Conservation (phyloP, 2,888 invertebrate species). For the Achlya flavicornis region DNA sequence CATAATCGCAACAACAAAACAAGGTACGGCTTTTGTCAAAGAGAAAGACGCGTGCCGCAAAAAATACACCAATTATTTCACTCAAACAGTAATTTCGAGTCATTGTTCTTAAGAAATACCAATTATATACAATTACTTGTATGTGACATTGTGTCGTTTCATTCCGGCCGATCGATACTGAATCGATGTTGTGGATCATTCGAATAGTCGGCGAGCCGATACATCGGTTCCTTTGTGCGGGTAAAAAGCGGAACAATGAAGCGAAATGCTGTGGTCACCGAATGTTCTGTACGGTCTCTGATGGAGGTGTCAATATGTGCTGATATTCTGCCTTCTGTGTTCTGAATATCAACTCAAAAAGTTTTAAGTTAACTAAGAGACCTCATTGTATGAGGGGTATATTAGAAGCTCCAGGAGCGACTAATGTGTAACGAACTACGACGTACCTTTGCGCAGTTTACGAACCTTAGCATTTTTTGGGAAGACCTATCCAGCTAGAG, state of each 20-base stretch:
- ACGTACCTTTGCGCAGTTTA: too few species aligned
- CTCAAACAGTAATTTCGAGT: conserved; percentile 78
- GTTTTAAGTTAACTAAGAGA: neutral
- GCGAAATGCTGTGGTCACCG: conserved; percentile 43
- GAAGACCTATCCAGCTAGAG: too few species aligned
- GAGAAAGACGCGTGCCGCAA: conserved; percentile 54
- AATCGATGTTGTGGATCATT: conserved; percentile 70
- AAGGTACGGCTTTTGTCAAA: conserved; percentile 70
- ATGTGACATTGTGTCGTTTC: conserved; percentile 77
- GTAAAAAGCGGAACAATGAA: conserved; percentile 76
- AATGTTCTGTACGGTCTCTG: neutral
- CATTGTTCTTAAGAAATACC: conserved; percentile 82
- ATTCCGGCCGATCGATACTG: conserved; percentile 75
- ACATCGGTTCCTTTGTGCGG: conserved; percentile 43
- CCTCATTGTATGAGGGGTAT: neutral
- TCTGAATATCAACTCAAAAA: neutral
- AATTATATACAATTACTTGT: conserved; percentile 83
- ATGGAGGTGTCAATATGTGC: conserved; percentile 8
- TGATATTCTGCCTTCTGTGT: neutral
- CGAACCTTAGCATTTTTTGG: too few species aligned
- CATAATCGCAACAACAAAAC: conserved; percentile 56
- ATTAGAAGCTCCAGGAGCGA: too few species aligned
- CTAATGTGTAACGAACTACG: too few species aligned
- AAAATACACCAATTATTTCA: conserved; percentile 78
- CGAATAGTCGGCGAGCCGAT: conserved; percentile 59